Conservation (phyloP, 2,113 vertebrate genomes). For the Sander lucioperca region DNA sequence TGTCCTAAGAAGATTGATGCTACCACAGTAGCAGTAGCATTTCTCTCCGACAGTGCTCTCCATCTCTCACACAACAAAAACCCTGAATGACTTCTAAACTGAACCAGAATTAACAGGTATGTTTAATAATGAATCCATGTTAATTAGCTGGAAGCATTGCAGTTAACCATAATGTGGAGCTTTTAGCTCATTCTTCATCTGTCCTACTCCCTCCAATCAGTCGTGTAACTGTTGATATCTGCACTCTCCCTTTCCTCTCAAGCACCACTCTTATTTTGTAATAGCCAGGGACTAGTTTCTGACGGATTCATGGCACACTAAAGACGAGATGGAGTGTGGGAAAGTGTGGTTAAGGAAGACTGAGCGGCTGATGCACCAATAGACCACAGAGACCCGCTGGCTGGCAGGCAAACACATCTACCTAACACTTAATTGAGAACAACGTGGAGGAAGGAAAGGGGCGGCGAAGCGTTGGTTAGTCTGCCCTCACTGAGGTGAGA, state of each 20-base stretch:
- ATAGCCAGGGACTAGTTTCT: conserved; percentile 27
- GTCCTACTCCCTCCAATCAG: neutral
- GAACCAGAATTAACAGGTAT: neutral
- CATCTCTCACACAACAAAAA: neutral
- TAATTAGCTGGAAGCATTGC: no score
- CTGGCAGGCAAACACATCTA: conserved; percentile 7
- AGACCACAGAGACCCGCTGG: conserved; percentile 11
- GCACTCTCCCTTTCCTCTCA: conserved; percentile 14
- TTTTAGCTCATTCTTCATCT: neutral
- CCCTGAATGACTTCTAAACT: neutral
- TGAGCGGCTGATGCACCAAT: conserved; percentile 31
- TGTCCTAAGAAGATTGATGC: neutral
- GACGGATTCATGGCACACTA: conserved; percentile 47
- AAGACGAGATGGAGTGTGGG: conserved; percentile 52
- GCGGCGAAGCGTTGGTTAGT: conserved; percentile 26
- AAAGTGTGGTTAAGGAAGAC: conserved; percentile 40
- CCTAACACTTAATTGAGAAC: conserved; percentile 57
- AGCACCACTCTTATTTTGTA: conserved; percentile 23
- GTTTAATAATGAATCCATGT: conserved; percentile 23
- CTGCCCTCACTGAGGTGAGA: conserved; percentile 65
- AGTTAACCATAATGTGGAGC: neutral
- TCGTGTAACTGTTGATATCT: neutral
- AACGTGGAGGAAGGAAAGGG: conserved; percentile 23
- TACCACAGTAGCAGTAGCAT: neutral
- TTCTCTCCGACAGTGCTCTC: conserved; percentile 20